Evolutionary conservation across 2,113 vertebrate genomes (phyloP).

Genomic region (Cyrtonyx montezumae): DNA sequence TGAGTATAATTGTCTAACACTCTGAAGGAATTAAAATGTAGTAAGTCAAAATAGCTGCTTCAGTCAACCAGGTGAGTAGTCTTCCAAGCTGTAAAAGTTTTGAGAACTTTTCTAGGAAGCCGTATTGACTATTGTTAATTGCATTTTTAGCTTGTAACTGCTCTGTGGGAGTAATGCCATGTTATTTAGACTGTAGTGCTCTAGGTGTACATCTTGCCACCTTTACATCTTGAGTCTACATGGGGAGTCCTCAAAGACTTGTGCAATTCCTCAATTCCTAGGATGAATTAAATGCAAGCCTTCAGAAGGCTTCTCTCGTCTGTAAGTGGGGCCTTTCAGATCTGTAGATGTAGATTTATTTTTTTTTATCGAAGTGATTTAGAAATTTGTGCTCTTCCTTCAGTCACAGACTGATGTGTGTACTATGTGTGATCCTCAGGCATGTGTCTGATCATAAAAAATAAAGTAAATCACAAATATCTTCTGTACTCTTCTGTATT

Average conservation of each 20-base stretch:
- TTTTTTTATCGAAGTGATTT: rapidly evolving
- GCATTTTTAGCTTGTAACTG: neutral
- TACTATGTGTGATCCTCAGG: rapidly evolving
- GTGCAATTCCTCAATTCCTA: neutral
- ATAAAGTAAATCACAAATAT: neutral
- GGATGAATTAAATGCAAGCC: neutral
- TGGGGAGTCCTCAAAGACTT: neutral
- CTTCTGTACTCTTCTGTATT: neutral
- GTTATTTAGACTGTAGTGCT: neutral
- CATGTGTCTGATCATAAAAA: rapidly evolving
- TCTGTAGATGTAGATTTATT: neutral
- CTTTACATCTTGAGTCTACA: neutral
- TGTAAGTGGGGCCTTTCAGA: neutral
- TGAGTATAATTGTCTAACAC: neutral
- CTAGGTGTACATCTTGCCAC: neutral
- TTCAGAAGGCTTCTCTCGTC: neutral
- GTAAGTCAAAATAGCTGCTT: neutral
- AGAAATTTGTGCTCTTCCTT: neutral
- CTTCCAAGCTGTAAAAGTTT: neutral
- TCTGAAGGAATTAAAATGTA: neutral
- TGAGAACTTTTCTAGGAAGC: neutral
- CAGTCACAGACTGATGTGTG: neutral
- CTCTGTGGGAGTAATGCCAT: neutral
- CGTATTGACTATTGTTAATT: neutral
- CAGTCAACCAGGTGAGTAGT: neutral